These are phyloP conservation scores for Takifugu flavidus DNA, from an alignment of 2,113 vertebrate genomes.

Conservation along the genomic window DNA sequence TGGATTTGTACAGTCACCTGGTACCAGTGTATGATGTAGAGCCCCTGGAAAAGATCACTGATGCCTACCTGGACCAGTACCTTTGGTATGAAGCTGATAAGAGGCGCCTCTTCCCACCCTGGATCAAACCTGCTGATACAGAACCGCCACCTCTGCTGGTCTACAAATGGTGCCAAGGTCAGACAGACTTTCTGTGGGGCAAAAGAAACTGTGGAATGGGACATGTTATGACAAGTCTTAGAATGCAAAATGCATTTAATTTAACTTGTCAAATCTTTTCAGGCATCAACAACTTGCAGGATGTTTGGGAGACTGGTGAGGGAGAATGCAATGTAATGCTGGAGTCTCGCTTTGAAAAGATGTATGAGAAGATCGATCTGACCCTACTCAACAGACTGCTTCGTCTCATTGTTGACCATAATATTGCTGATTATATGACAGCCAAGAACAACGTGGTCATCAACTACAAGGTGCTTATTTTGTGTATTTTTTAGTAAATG, in stretches of 20 bases:
- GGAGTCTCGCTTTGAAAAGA: constrained; percentile 98
- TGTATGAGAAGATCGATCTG: constrained; percentile 99
- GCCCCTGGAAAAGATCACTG: constrained; percentile 97
- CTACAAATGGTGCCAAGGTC: constrained; percentile 99
- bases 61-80: constrained; percentile 97
- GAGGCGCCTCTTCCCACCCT: constrained; percentile 92
- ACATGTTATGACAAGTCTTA: too few species aligned
- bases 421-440: constrained; percentile 99
- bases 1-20: constrained; percentile 98
- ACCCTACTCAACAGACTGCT: constrained; percentile 94
- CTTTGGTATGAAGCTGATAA: constrained; percentile 99
- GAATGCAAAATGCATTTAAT: neutral
- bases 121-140: constrained; percentile 98
- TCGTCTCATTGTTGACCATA: constrained; percentile 98
- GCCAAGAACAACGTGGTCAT: constrained; percentile 99
- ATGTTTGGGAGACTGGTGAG: constrained; percentile 96
- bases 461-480: constrained; percentile 89
- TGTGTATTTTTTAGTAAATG: neutral
- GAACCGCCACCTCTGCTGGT: constrained; percentile 95
- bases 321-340: constrained; percentile 99
- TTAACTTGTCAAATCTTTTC: constrained; percentile 8
- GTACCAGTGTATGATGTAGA: constrained; percentile 98
- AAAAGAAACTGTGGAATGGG: neutral
- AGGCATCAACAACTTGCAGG: constrained; percentile 98
- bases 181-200: constrained; percentile 6